Percentiles rank a stretch among this genome's conserved stretches.
phyloP scores from a whole-genome alignment of 2,113 vertebrate species.

The Corapipo altera region DNA sequence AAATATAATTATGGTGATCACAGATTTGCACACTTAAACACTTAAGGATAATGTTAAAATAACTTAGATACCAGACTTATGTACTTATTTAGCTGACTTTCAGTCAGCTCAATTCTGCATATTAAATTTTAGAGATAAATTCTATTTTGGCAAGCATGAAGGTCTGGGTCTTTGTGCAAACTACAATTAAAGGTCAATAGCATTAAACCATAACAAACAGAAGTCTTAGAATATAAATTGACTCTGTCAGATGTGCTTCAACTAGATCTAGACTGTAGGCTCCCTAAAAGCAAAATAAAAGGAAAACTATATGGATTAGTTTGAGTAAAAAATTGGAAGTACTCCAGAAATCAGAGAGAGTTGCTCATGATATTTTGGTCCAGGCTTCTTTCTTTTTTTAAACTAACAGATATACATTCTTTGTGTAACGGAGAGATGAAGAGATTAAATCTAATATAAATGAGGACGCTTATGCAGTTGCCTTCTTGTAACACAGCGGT shows the following conservation, averaged over 20 bases:
- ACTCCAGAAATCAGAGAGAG: background rate
- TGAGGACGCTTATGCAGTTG: background rate
- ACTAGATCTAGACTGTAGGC: background rate
- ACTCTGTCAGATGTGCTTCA: background rate
- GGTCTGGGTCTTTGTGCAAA: background rate
- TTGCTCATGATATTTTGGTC: background rate
- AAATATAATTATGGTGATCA: background rate
- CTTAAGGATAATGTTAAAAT: background rate
- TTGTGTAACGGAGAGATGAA: background rate
- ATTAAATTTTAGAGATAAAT: background rate
- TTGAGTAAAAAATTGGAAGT: background rate
- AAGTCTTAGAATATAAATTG: background rate
- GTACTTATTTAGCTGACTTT: background rate
- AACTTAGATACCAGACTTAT: background rate
- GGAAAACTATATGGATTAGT: background rate
- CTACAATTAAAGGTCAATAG: slow-evolving; percentile 17
- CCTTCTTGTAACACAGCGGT: background rate
- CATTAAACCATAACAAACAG: background rate
- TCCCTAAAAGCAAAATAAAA: background rate
- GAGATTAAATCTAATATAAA: background rate
- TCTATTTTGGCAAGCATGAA: background rate
- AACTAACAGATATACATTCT: background rate
- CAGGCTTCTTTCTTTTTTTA: background rate
- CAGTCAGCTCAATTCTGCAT: background rate
- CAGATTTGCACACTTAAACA: background rate